Evolutionary conservation across 2,888 invertebrate genomes (phyloP).

Genomic region (Drosophila mimetica): DNA sequence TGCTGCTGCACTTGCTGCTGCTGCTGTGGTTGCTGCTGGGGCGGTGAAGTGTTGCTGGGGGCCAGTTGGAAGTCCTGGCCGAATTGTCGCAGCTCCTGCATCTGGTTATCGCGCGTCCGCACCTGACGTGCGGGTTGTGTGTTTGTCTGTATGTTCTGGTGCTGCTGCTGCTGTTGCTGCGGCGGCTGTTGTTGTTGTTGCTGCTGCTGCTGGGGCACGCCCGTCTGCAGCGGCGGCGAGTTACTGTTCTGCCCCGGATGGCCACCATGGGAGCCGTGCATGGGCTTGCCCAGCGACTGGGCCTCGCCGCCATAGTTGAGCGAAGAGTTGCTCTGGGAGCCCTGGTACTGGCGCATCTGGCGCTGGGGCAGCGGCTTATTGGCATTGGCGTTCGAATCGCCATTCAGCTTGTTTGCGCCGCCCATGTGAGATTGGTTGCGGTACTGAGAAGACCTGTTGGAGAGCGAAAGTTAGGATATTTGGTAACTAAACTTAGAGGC

Average conservation of each 20-base stretch:
- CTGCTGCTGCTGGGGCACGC: conserved; percentile 52
- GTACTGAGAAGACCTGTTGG: conserved; percentile 72
- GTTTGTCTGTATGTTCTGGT: conserved; percentile 58
- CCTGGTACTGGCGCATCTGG: conserved; percentile 81
- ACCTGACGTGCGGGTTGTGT: conserved; percentile 81
- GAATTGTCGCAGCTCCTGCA: conserved; percentile 90
- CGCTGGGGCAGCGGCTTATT: conserved; percentile 82
- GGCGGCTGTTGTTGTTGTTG: conserved; percentile 51
- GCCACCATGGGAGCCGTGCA: conserved; percentile 79
- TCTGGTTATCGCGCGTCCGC: conserved; percentile 82
- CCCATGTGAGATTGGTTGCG: conserved; percentile 77
- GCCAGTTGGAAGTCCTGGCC: conserved; percentile 91
- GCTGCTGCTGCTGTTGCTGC: conserved; percentile 59
- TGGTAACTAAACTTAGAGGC: not conserved
- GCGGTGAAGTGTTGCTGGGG: conserved; percentile 77
- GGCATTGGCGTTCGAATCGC: conserved; percentile 75
- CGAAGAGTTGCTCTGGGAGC: conserved; percentile 76
- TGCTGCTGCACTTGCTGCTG: conserved; percentile 53
- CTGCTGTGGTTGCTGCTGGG: conserved; percentile 73
- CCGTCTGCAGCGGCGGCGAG: conserved; percentile 79
- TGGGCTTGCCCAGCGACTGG: conserved; percentile 74
- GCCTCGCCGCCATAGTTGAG: conserved; percentile 73
- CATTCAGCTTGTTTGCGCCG: conserved; percentile 82
- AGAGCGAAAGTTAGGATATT: not conserved
- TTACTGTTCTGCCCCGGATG: conserved; percentile 73